These are phyloP conservation scores for Aphelocoma californica DNA, from an alignment of 2,797 vertebrate species.

Conservation along the genomic window DNA sequence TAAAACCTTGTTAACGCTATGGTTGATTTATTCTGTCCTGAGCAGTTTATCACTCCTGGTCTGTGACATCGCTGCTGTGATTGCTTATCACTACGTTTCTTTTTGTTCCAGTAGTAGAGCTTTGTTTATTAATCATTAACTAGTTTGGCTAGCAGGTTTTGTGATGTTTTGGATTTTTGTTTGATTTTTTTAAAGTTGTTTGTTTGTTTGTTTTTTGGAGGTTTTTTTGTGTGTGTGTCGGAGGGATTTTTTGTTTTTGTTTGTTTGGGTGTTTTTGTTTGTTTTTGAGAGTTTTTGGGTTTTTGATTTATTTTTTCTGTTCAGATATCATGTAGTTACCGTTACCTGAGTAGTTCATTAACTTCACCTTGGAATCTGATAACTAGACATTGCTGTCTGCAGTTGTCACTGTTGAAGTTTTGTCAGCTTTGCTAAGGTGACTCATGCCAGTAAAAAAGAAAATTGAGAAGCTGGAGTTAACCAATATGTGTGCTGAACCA, in stretches of 20 bases:
- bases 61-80: not conserved
- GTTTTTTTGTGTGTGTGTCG: not conserved
- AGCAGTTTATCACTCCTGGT: not conserved
- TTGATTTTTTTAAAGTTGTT: not conserved
- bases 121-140: not conserved
- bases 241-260: not conserved
- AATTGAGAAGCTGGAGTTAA: not conserved
- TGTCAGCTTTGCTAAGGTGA: not conserved
- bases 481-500: not conserved
- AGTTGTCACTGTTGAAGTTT: not conserved
- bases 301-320: not conserved
- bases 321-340: not conserved
- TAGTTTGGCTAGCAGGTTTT: not conserved
- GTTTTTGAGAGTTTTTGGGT: not conserved
- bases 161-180: not conserved
- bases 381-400: not conserved
- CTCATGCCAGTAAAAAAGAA: not conserved
- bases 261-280: not conserved
- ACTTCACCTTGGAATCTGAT: not conserved
- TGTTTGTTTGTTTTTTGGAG: not conserved
- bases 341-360: not conserved
- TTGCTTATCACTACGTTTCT: not conserved
- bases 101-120: not conserved
- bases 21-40: not conserved
- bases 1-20: not conserved